Evolutionary conservation across 2,888 invertebrate species (phyloP), one percentile per base, ranked within the genome.

Genomic region (Orthosia incerta): DNA sequence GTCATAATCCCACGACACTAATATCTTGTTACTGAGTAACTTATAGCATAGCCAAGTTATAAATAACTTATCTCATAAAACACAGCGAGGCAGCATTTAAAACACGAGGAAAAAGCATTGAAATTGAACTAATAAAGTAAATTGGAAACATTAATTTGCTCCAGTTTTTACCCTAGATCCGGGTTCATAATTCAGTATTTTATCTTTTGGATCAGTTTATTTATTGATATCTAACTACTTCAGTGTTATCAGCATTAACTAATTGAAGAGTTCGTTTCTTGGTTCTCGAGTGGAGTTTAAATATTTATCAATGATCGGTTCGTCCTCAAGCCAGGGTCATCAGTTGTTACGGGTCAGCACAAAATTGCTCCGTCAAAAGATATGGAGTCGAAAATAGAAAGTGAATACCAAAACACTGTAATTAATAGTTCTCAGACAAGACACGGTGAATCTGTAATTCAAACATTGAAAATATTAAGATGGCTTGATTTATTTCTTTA

Each of bases 1-100:
- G 84, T 85, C 86, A 84, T 89, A 87, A 88, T 88, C 76, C 76
- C 63, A 74, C 59, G 69, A 77, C 61, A 56, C 74, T 69, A 74
- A 77, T 80, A 84, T 82, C 76, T 76, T 74, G 63, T 81, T 80
- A 80, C 76, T 46, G 55, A 74, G 70, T 82, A 72, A 61, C 62
- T 74, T 71, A 45, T 63, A 69, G 50, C 31, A 45, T 59, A 69
- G 50, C 31, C 31, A 39, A 59, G 50, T 56, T 82, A 75, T 82
- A 74, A 64, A 72, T 72, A 76, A 73, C 55, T n/a, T 45, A 64
- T 46, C 60, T 57, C 9, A 69, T 63, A 55, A 69, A 63, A 56
- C 39, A 57, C 20, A 20, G 23, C 56, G n/a, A 60, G 23, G 12
- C 3, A 53, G 9, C 16, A 46, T 7, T 23, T 39, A 20, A 48